Evolutionary conservation across 2,113 vertebrate species (phyloP).

Genomic region (Microcebus griseorufus): DNA sequence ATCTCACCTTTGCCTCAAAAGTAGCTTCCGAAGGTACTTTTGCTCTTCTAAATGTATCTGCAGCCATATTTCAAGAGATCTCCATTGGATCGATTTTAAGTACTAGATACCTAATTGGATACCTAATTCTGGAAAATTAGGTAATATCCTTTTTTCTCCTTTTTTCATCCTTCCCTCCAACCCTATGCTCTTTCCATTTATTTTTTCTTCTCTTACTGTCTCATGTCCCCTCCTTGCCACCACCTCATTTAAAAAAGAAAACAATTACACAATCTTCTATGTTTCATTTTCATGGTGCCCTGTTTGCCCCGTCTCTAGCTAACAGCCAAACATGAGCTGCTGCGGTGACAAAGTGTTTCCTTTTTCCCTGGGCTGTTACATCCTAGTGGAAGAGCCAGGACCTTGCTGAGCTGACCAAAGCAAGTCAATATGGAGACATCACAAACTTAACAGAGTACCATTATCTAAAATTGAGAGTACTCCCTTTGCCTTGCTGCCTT

Average conservation of each 20-base stretch:
- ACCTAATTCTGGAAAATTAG: not conserved
- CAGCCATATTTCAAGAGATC: not conserved
- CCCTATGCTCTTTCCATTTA: not conserved
- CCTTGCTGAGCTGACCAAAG: not conserved
- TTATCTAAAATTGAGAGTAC: not conserved
- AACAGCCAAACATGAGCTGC: not conserved
- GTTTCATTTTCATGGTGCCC: not conserved
- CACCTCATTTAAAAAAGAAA: not conserved
- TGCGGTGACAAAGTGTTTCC: not conserved
- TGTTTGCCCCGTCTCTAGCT: not conserved
- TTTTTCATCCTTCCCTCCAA: not conserved
- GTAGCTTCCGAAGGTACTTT: not conserved
- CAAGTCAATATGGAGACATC: not conserved
- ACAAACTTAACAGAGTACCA: not conserved
- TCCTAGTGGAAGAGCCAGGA: not conserved
- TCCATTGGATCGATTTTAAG: not conserved
- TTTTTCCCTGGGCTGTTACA: not conserved
- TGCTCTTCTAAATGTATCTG: not conserved
- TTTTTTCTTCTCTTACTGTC: not conserved
- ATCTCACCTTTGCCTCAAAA: not conserved
- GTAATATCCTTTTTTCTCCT: not conserved
- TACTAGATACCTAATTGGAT: not conserved
- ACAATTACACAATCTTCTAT: not conserved
- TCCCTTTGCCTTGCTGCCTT: not conserved
- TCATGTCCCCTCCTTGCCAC: not conserved